These are phyloP conservation scores for Cavia aperea DNA, from an alignment of 2,113 vertebrate genomes.

Conservation along the genomic window DNA sequence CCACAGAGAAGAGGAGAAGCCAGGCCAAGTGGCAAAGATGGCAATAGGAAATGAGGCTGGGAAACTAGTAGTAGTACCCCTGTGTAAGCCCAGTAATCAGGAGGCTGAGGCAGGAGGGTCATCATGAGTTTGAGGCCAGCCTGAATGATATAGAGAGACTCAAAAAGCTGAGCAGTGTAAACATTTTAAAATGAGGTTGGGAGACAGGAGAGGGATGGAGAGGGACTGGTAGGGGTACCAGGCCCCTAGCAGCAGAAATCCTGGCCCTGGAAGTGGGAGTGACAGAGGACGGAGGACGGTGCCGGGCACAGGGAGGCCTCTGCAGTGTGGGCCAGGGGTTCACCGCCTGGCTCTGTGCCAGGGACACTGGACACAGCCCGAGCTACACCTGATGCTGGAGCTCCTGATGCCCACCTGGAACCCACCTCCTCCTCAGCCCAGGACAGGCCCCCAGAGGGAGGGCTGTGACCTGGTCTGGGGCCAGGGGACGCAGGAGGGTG, in stretches of 20 bases:
- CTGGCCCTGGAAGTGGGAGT: too few species aligned
- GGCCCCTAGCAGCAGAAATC: not conserved
- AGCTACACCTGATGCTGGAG: not conserved
- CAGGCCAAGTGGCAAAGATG: not conserved
- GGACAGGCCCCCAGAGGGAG: not conserved
- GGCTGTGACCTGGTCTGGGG: conserved; percentile 49
- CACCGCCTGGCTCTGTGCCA: not conserved
- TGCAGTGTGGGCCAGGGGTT: not conserved
- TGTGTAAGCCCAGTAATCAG: not conserved
- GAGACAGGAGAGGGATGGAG: not conserved
- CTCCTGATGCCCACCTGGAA: not conserved
- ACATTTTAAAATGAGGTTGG: not conserved
- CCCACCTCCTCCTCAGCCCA: not conserved
- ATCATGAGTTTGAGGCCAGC: not conserved
- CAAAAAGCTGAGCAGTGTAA: not conserved
- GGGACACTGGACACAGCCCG: not conserved
- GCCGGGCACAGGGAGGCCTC: not conserved
- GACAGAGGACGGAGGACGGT: not conserved
- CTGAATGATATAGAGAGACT: not conserved
- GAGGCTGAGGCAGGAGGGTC: not conserved
- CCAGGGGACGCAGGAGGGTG: conserved; percentile 27
- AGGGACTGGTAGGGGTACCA: not conserved
- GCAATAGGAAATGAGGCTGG: not conserved
- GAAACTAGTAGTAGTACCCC: not conserved
- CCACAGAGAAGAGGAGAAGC: not conserved